Evolutionary conservation across 64 coral and sea anemone genomes (phyloP).

Genomic region (Pocillopora verrucosa): DNA sequence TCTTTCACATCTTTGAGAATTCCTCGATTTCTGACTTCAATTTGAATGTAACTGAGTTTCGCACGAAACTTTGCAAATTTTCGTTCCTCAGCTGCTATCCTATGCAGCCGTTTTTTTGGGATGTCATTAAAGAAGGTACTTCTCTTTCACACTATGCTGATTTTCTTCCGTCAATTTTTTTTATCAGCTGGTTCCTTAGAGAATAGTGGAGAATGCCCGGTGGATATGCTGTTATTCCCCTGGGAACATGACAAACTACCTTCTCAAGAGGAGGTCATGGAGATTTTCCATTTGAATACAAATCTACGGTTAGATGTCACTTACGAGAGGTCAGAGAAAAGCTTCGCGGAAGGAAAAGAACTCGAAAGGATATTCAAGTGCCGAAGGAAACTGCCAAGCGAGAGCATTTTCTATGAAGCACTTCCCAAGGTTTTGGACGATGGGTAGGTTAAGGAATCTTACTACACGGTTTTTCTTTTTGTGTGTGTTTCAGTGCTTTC

Average conservation of each 20-base stretch:
- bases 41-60: too few species aligned
- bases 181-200: neutral
- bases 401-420: constrained; percentile 27
- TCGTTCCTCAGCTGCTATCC: neutral
- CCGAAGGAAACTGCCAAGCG: constrained; percentile 5
- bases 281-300: constrained; percentile 24
- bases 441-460: neutral
- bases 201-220: constrained; percentile 21
- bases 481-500: neutral
- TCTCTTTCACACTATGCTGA: neutral
- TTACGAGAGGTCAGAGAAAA: constrained; percentile 12
- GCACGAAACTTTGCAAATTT: too few species aligned
- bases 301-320: constrained; percentile 14
- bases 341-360: constrained; percentile 16
- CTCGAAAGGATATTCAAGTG: constrained; percentile 25
- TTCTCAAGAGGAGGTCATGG: constrained; percentile 34
- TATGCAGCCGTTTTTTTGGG: neutral
- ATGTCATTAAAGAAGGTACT: neutral
- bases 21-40: too few species aligned
- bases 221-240: neutral
- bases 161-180: neutral
- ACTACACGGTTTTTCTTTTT: neutral
- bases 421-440: constrained; percentile 20
- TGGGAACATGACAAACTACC: constrained; percentile 23
- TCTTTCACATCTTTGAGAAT: too few species aligned